These are phyloP conservation scores for Drosophila incognita DNA, from an alignment of 2,888 invertebrate genomes.

Conservation along the genomic window DNA sequence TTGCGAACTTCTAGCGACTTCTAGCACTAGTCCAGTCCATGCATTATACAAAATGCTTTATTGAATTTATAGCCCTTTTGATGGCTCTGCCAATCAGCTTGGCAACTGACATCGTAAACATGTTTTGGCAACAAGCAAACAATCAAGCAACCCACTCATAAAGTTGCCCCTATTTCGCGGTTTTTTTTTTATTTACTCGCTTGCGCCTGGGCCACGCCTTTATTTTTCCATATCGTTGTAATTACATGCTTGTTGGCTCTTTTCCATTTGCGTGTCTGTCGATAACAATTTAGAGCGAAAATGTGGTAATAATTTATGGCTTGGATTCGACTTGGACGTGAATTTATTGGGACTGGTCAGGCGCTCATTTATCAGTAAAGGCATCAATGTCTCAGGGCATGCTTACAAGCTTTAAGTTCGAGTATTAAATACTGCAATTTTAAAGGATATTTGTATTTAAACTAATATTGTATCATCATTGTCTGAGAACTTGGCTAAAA, in stretches of 20 bases:
- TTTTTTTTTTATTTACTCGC: slow-evolving; percentile 6
- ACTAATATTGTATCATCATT: neutral
- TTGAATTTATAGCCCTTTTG: slow-evolving; percentile 16
- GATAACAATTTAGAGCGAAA: slow-evolving; percentile 22
- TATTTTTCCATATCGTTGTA: slow-evolving; percentile 9
- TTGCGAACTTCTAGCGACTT: slow-evolving; percentile 2
- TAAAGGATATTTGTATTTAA: neutral
- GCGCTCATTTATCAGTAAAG: slow-evolving; percentile 31
- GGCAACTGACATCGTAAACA: slow-evolving; percentile 1
- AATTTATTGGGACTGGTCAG: slow-evolving; percentile 33
- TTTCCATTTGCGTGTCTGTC: slow-evolving; percentile 49
- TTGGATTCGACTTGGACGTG: slow-evolving; percentile 1
- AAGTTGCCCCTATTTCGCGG: neutral
- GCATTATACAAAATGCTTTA: slow-evolving; percentile 3
- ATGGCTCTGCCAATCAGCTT: slow-evolving; percentile 13
- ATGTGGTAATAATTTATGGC: slow-evolving; percentile 30
- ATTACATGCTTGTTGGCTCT: slow-evolving; percentile 45
- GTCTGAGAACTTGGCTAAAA: neutral
- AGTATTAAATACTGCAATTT: neutral
- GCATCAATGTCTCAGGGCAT: neutral
- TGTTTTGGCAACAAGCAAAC: slow-evolving; percentile 16
- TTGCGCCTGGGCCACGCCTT: slow-evolving; percentile 1
- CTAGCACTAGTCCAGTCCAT: slow-evolving; percentile 1
- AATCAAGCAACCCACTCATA: slow-evolving; percentile 8
- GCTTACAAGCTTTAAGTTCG: neutral